Evolutionary conservation across 2,888 invertebrate species (phyloP).

Genomic region (Dryococelus australis): DNA sequence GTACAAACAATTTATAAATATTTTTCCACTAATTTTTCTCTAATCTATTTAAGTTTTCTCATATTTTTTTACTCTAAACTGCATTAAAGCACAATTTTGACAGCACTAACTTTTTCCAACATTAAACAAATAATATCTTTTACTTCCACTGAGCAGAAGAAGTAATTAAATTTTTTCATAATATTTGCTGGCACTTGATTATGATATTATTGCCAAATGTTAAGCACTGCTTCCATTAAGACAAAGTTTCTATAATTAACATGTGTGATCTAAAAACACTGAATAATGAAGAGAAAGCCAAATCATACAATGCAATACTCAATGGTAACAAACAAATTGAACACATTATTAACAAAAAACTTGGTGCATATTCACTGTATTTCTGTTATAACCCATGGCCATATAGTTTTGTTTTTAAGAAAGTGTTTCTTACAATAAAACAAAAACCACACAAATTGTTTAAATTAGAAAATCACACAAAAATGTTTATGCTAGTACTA

Average conservation of each 20-base stretch:
- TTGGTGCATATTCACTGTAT: neutral
- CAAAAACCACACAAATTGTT: no score
- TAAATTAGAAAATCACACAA: no score
- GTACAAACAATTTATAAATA: constrained; percentile 16
- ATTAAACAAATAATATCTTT: neutral
- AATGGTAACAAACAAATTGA: neutral
- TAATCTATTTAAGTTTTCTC: neutral
- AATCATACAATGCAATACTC: neutral
- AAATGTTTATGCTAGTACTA: no score
- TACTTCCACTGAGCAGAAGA: neutral
- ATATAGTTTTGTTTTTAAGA: no score
- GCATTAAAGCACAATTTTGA: neutral
- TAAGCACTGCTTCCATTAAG: neutral
- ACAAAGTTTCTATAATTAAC: neutral
- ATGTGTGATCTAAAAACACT: neutral
- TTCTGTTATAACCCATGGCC: neutral
- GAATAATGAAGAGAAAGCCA: neutral
- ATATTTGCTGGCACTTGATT: neutral
- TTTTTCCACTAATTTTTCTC: neutral
- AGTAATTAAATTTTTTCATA: neutral
- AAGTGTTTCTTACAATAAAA: no score
- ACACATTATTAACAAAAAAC: neutral
- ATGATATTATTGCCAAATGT: constrained; percentile 9
- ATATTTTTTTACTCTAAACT: neutral
- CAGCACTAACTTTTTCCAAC: neutral